Conservation (phyloP, 2,113 vertebrate genomes). For the Pygoscelis antarcticus region DNA sequence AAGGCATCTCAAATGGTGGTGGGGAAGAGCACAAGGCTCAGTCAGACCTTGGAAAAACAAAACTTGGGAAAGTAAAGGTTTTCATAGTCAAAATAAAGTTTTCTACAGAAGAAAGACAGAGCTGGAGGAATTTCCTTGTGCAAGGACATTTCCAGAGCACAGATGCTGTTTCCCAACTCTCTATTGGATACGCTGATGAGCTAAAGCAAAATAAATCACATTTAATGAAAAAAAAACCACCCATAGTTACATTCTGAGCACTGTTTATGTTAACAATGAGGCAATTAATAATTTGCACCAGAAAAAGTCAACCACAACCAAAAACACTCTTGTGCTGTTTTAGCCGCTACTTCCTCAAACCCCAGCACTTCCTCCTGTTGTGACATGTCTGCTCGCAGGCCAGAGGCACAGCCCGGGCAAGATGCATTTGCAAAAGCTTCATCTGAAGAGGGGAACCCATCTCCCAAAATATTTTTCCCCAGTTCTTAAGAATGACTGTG, state of each 20-base stretch:
- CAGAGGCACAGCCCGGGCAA: background rate
- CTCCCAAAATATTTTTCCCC: background rate
- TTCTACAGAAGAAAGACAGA: background rate
- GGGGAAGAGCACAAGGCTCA: background rate
- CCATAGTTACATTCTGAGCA: background rate
- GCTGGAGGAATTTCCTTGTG: background rate
- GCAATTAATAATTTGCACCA: conserved; percentile 27
- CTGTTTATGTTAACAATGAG: background rate
- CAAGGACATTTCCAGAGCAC: background rate
- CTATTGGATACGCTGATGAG: background rate
- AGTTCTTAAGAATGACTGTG: background rate
- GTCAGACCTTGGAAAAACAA: background rate
- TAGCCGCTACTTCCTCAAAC: conserved; percentile 4
- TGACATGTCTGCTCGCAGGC: background rate
- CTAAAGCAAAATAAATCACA: background rate
- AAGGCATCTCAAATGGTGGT: background rate
- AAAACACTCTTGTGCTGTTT: background rate
- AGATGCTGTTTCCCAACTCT: background rate
- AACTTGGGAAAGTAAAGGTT: background rate
- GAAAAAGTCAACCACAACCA: background rate
- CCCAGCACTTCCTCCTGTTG: conserved; percentile 9
- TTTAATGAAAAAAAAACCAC: background rate
- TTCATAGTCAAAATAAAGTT: background rate
- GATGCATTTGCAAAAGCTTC: background rate
- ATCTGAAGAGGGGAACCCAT: background rate